These are phyloP conservation scores for Watsonalla cultraria DNA, from an alignment of 2,888 invertebrate genomes.

Conservation along the genomic window DNA sequence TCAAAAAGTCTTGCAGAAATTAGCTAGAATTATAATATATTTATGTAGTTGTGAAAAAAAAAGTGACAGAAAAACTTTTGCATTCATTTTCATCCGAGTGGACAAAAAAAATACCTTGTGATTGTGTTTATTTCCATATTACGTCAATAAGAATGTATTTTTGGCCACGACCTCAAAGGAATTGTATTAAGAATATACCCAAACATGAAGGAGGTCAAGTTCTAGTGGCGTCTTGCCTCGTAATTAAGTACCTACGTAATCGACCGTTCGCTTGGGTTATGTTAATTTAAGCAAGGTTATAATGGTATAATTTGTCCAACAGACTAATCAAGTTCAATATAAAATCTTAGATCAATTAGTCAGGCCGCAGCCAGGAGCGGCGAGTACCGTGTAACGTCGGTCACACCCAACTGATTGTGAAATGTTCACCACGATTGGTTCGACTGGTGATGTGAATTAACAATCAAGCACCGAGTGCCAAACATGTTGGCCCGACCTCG, in stretches of 20 bases:
- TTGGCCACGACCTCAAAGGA: constrained; percentile 35
- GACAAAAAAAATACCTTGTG: too few species aligned
- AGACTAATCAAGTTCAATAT: background rate
- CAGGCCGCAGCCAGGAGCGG: background rate
- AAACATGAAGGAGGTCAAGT: constrained; percentile 68
- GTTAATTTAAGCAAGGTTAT: constrained; percentile 27
- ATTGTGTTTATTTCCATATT: too few species aligned
- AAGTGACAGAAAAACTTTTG: too few species aligned
- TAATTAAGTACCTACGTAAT: constrained; percentile 21
- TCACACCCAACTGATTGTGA: constrained; percentile 26
- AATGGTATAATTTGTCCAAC: constrained; percentile 11
- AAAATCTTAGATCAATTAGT: background rate
- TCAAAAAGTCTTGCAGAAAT: too few species aligned
- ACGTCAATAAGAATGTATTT: too few species aligned
- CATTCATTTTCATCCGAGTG: too few species aligned
- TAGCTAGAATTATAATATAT: too few species aligned
- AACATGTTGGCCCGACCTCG: constrained; percentile 47
- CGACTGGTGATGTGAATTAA: constrained; percentile 39
- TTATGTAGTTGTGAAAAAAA: too few species aligned
- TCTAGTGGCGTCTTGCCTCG: constrained; percentile 47
- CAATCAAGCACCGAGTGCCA: constrained; percentile 35
- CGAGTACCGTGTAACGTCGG: background rate
- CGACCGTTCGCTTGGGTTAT: constrained; percentile 31
- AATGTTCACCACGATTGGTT: constrained; percentile 22
- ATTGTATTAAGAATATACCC: constrained; percentile 50